Base-by-base conservation (phyloP, 2,888 invertebrate genomes). In the Eumacrocentrus americanus region DNA sequence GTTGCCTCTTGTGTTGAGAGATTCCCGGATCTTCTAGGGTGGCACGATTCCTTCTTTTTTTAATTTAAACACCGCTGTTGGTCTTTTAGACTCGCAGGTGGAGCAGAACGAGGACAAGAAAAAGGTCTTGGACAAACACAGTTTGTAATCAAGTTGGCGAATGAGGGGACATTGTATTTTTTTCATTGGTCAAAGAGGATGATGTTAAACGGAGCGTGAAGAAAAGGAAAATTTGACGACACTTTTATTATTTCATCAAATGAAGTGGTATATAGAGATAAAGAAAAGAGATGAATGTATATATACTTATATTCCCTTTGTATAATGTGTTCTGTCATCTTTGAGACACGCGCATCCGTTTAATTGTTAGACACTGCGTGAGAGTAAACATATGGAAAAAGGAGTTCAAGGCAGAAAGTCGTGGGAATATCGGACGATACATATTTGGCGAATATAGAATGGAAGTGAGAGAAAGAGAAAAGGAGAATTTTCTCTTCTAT, bases 341-440 rank as follows among this genome's bases (percentile, higher is more conserved):
- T 50, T 51, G 25, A 54, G 50, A 60, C 60, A 60, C 60, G 50
- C 55, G 55, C 60, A 60, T 60, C 60, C 60, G 60, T 60, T 60
- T 60, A 60, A 60, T 60, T 60, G 60, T 60, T 53, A 22, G 22
- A 51, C 48, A n/a, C 20, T 44, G 53, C 22, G 47, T 53, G 51
- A 42, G 58, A 46, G 53, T 40, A 40, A 42, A 54, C 52, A 48
- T 35, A 51, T 20, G 40, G 14, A 11, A 40, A 61, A 61, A 57
- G 47, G 61, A 55, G 58, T 58, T 60, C 60, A 60, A 60, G 60
- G 60, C 42, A 50, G 38, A 22, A 54, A 60, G 35, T 54, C 55
- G 55, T 60, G 60, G 50, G 60, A 60, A 60, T 29, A 42, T 52
- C 22, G 25, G 29, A 22, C 29, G 42, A 34, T n/a, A 35, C 44